phyloP scores from a whole-genome alignment of 92 coral and sea anemone species.

The Parazoanthus swiftii region DNA sequence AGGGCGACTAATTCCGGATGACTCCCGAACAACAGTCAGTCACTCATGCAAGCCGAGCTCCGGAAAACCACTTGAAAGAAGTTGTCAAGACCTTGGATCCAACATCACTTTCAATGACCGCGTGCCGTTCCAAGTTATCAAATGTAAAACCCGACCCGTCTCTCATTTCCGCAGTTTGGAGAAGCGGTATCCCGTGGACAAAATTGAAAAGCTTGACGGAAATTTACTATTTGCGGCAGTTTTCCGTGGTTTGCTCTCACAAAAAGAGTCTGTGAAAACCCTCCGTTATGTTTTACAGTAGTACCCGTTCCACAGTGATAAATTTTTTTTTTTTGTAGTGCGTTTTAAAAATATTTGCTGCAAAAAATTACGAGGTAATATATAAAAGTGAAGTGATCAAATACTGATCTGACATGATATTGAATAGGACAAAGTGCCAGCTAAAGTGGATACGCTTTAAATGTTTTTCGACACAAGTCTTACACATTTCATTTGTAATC shows the following conservation, averaged over 20 bases:
- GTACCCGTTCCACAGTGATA: background rate
- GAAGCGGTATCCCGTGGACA: background rate
- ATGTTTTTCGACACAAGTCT: background rate
- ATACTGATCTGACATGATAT: no score
- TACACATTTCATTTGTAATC: no score
- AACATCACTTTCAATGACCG: conserved; percentile 29
- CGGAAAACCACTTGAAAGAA: conserved; percentile 32
- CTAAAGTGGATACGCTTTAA: no score
- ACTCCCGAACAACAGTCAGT: conserved; percentile 13
- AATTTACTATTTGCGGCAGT: background rate
- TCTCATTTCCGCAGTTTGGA: background rate
- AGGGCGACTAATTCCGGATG: background rate
- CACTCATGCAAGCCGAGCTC: conserved; percentile 8
- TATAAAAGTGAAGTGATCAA: no score
- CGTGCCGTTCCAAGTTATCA: background rate
- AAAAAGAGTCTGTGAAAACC: background rate
- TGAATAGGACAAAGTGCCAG: no score
- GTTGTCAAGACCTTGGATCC: conserved; percentile 21
- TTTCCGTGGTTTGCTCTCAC: background rate
- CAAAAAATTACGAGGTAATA: no score
- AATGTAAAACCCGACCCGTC: background rate
- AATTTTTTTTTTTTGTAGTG: background rate
- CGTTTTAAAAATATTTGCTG: no score
- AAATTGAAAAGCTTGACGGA: background rate
- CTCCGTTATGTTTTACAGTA: no score